Conservation (phyloP, 2,113 vertebrate species). For the Thunnus thynnus region DNA sequence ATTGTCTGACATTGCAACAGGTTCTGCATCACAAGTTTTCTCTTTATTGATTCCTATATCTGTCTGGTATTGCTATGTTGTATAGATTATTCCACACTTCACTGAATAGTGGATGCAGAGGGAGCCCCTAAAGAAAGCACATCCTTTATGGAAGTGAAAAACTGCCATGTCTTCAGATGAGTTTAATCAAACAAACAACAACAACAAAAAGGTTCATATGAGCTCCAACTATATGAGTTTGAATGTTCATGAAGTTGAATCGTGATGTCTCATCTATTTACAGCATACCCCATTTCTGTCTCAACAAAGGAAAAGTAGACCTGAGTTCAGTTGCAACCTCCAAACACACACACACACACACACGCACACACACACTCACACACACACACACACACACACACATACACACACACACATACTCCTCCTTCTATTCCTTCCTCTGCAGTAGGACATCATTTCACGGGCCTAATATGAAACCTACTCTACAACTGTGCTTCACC, state of each 20-base stretch:
- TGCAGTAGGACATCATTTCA: slow-evolving; percentile 63
- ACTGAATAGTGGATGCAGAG: background rate
- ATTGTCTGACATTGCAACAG: background rate
- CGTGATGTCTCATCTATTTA: background rate
- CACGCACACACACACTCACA: background rate
- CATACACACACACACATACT: slow-evolving; percentile 4
- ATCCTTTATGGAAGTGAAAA: slow-evolving; percentile 7
- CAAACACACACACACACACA: slow-evolving; percentile 4
- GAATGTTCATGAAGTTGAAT: slow-evolving; percentile 39
- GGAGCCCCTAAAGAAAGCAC: background rate
- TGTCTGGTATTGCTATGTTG: slow-evolving; percentile 2
- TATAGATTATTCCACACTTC: slow-evolving; percentile 17
- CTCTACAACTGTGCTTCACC: slow-evolving; percentile 59
- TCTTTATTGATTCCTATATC: slow-evolving; percentile 3
- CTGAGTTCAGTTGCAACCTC: slow-evolving; percentile 15
- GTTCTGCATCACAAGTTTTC: background rate
- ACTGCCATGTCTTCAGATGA: background rate
- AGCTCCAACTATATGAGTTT: background rate
- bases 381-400: slow-evolving; percentile 2
- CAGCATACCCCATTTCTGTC: background rate
- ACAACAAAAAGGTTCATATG: background rate
- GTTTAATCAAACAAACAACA: background rate
- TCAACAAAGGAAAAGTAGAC: slow-evolving; percentile 13
- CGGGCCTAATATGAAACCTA: slow-evolving; percentile 61
- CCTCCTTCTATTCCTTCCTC: slow-evolving; percentile 8